These are phyloP conservation scores for Nebria salina DNA, from an alignment of 2,888 invertebrate genomes.

Conservation along the genomic window DNA sequence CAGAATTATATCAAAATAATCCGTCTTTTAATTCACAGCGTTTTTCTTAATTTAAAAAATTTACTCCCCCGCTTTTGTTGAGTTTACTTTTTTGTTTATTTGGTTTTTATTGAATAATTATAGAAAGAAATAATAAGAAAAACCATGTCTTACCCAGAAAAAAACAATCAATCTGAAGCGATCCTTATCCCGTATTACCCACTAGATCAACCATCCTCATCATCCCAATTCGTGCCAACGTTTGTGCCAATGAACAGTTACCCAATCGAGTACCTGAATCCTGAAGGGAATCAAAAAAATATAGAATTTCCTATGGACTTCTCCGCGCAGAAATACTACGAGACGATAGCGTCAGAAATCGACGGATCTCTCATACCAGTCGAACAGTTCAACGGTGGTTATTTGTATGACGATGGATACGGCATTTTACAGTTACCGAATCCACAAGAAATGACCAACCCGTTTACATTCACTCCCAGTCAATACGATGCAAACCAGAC, in stretches of 20 bases:
- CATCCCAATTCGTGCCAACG: neutral
- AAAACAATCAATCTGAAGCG: neutral
- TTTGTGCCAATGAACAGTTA: constrained; percentile 21
- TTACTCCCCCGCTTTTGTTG: too few species aligned
- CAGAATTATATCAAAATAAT: constrained; percentile 32
- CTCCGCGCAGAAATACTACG: constrained; percentile 40
- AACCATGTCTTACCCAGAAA: neutral
- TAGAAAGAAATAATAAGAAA: neutral
- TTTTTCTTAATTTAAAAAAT: too few species aligned
- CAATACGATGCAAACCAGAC: constrained; percentile 21
- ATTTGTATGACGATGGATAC: constrained; percentile 30
- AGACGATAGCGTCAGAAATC: constrained; percentile 21
- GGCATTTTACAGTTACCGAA: constrained; percentile 20
- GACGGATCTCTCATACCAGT: constrained; percentile 28
- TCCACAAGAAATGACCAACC: constrained; percentile 23
- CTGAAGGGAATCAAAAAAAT: constrained; percentile 18
- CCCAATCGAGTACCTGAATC: constrained; percentile 22
- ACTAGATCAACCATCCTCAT: neutral
- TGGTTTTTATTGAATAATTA: neutral
- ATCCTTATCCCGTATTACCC: constrained; percentile 2
- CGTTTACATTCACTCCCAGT: constrained; percentile 11
- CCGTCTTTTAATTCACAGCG: constrained; percentile 20
- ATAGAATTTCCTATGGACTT: constrained; percentile 30
- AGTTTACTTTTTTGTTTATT: neutral
- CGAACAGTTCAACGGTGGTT: constrained; percentile 24